phyloP scores from a whole-genome alignment of 2,888 invertebrate species.

The Lasioglossum morio region DNA sequence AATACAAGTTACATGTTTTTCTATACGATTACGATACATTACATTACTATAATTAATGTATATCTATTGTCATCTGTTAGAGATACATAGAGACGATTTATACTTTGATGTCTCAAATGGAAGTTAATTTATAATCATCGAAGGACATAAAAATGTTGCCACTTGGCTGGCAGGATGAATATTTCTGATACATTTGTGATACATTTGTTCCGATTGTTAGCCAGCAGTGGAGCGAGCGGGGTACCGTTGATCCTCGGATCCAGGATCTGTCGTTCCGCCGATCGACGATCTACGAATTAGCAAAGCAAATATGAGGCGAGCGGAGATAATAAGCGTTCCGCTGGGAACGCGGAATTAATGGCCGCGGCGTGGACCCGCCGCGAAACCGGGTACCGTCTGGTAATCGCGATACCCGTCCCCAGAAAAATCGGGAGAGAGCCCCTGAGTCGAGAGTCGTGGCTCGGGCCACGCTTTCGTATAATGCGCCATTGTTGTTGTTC shows the following conservation, averaged over 20 bases:
- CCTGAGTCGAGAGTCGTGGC: constrained; percentile 26
- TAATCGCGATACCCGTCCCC: constrained; percentile 46
- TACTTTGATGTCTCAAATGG: too few relatives aligned
- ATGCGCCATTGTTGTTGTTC: constrained; percentile 62
- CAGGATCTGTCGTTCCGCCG: constrained; percentile 9
- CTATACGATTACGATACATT: too few relatives aligned
- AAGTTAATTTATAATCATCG: too few relatives aligned
- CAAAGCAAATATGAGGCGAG: constrained; percentile 40
- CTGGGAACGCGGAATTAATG: constrained; percentile 49
- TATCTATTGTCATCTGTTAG: too few relatives aligned
- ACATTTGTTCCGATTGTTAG: neutral
- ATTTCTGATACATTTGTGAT: neutral
- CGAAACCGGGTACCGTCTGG: constrained; percentile 30
- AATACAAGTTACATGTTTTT: too few relatives aligned
- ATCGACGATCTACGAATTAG: constrained; percentile 40
- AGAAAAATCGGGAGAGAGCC: constrained; percentile 29
- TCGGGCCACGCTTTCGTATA: constrained; percentile 57
- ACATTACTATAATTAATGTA: too few relatives aligned
- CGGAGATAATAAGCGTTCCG: constrained; percentile 50
- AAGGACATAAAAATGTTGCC: neutral
- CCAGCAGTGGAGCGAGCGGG: neutral
- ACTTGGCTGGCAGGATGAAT: neutral
- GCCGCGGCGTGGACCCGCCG: constrained; percentile 27
- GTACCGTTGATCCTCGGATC: neutral
- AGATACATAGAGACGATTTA: too few relatives aligned